Evolutionary conservation across 23 tunicate genomes (phyloP).

Genomic region (Halocynthia aurantium): DNA sequence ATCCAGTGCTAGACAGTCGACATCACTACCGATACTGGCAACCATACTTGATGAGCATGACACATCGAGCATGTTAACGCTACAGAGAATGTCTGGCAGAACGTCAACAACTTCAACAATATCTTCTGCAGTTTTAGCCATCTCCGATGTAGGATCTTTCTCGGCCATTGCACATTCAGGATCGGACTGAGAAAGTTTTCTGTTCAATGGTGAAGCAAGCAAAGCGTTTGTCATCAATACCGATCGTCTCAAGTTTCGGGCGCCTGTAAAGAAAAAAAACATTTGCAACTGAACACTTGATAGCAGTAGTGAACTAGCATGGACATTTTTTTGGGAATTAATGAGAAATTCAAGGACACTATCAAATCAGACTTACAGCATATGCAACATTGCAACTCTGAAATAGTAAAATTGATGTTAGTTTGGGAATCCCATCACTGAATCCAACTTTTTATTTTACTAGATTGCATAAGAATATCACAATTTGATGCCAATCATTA

Average conservation of each 20-base stretch:
- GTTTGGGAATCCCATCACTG: too few species aligned
- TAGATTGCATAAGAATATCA: too few species aligned
- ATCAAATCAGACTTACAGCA: too few species aligned
- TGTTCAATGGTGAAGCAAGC: conserved; percentile 24
- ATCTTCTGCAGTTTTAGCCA: neutral
- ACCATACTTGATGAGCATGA: conserved; percentile 46
- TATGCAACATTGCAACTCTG: too few species aligned
- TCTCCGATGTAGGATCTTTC: neutral
- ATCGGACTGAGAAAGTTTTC: neutral
- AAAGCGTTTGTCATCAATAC: conserved; percentile 39
- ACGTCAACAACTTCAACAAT: neutral
- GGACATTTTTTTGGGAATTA: neutral
- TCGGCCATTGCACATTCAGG: too few species aligned
- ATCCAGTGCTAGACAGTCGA: conserved; percentile 10
- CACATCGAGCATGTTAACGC: conserved; percentile 13
- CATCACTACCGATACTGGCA: conserved; percentile 43
- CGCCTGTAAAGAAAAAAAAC: neutral
- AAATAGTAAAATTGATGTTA: too few species aligned
- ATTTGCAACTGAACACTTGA: neutral
- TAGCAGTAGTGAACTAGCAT: neutral
- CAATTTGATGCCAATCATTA: too few species aligned
- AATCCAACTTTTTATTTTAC: too few species aligned
- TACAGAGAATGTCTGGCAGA: conserved; percentile 8
- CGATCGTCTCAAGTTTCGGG: conserved; percentile 35
- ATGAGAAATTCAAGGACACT: neutral